Evolutionary conservation across 2,888 invertebrate genomes (phyloP), one percentile per base, ranked within the genome.

Genomic region (Lasioglossum figueresi): DNA sequence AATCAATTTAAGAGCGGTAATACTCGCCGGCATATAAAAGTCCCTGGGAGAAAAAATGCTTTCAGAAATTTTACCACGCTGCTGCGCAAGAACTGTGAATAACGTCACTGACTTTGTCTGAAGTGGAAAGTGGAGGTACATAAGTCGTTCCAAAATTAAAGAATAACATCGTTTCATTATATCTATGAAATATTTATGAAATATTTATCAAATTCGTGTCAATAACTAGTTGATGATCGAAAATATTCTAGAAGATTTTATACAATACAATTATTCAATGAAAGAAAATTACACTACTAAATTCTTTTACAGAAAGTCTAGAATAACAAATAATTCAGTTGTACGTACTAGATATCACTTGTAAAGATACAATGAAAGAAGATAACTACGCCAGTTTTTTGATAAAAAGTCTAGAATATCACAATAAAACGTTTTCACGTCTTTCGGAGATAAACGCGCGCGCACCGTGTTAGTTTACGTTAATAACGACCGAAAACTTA

Each of bases 1-100:
- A 71, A 45, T 45, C 59, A 27, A 74, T 66, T 82, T 70, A 27
- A 72, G 37, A 1, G n/a, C 0, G 68, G 23, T 37, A 37, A 66
- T 16, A 27, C n/a, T 48, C 31, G 23, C 48, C 34, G 14, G 52
- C 74, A 70, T n/a, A n/a, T 40, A n/a, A 40, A 23, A 40, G n/a
- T 12, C 6, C 8, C 31, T 2, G 40, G 70, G 23, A 4, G 3
- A 40, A n/a, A 40, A 40, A 70, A n/a, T 40, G 37, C 40, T n/a
- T 37, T 14, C n/a, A 40, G 40, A 40, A 40, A 10, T 40, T 40
- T 40, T 70, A 70, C 12, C 14, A 0, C 23, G n/a, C 14, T 12
- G 40, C 14, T 23, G 4, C 14, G 40, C n/a, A 40, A 23, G n/a
- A n/a, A 70, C 19, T 4, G 70, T 10, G 70, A 70, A 10, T 37